These are phyloP conservation scores for Latheticus oryzae DNA, from an alignment of 2,888 invertebrate genomes.

Conservation along the genomic window DNA sequence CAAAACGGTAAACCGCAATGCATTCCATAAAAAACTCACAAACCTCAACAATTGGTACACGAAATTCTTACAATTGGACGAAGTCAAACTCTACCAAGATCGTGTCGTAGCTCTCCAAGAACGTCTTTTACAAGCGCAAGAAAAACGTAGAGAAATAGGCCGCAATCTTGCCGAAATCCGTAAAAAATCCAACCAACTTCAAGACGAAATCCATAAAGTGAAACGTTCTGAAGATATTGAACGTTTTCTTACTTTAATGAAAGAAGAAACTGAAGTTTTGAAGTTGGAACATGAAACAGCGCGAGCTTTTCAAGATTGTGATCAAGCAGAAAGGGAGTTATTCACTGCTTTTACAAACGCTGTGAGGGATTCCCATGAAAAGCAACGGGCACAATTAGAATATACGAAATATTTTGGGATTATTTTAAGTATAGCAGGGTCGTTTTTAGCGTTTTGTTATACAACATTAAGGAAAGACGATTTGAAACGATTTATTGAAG, in stretches of 20 bases:
- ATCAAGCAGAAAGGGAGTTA: conserved; percentile 79
- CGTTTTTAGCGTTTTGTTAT: conserved; percentile 60
- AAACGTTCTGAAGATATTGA: conserved; percentile 77
- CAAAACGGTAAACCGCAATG: conserved; percentile 11
- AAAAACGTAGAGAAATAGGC: conserved; percentile 73
- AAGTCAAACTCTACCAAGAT: conserved; percentile 80
- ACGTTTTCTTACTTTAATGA: conserved; percentile 78
- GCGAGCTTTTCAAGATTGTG: conserved; percentile 73
- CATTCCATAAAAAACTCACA: conserved; percentile 61
- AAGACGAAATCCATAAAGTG: conserved; percentile 80
- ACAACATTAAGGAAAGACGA: conserved; percentile 60
- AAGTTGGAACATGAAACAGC: conserved; percentile 74
- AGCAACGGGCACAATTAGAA: conserved; percentile 84
- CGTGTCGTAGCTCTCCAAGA: conserved; percentile 78
- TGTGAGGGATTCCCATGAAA: conserved; percentile 84
- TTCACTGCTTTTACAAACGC: conserved; percentile 81
- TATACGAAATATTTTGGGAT: conserved; percentile 83
- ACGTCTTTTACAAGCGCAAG: conserved; percentile 74
- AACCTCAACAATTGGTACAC: conserved; percentile 75
- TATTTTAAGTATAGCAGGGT: conserved; percentile 60
- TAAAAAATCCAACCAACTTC: conserved; percentile 75
- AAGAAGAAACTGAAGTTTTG: conserved; percentile 75
- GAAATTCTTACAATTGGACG: conserved; percentile 80
- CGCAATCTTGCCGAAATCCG: conserved; percentile 72
- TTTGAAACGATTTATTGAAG: conserved; percentile 57